Percentiles rank a stretch among this genome's conserved stretches.
These are phyloP conservation scores for Heliornis fulica DNA, from an alignment of 2,113 vertebrate genomes.

Conservation along the genomic window DNA sequence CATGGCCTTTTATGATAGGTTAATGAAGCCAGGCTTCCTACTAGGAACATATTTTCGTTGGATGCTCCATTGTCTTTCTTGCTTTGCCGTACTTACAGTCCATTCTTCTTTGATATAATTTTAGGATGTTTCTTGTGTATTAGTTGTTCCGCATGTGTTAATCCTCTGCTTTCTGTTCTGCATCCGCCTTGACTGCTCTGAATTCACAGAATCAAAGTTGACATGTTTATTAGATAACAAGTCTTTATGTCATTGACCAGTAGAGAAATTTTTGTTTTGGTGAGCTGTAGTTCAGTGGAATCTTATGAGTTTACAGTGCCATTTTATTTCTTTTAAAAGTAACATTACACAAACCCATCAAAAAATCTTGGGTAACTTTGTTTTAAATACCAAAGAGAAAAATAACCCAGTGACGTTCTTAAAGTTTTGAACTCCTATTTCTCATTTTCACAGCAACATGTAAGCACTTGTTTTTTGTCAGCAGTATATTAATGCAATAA, in stretches of 20 bases:
- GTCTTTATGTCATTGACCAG: too few relatives aligned
- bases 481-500: background rate
- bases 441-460: background rate
- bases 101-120: background rate
- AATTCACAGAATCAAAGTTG: background rate
- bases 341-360: background rate
- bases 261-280: background rate
- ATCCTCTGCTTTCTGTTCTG: background rate
- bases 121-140: background rate
- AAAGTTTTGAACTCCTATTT: background rate
- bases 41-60: background rate
- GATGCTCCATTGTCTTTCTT: background rate
- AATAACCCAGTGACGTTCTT: background rate
- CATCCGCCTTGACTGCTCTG: background rate
- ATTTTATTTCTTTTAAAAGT: background rate
- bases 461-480: background rate
- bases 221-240: background rate
- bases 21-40: background rate
- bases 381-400: background rate
- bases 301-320: background rate
- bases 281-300: background rate
- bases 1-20: background rate
- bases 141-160: background rate
- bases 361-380: background rate
- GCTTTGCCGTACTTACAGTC: background rate